Percentiles rank a stretch among this genome's conserved stretches.
phyloP scores from a whole-genome alignment of 2,797 vertebrate genomes.

The Carduelis carduelis region DNA sequence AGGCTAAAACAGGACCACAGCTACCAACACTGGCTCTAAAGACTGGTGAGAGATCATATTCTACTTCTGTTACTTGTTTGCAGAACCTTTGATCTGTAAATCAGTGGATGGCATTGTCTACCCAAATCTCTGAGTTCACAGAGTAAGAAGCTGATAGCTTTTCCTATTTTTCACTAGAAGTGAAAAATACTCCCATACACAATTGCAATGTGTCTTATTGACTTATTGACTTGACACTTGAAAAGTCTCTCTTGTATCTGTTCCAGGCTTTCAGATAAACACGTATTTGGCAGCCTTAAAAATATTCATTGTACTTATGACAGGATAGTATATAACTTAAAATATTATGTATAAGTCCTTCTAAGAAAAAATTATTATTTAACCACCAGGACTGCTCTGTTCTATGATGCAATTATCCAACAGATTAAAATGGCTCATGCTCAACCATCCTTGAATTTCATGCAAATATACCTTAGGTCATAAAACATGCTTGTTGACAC shows the following conservation, averaged over 20 bases:
- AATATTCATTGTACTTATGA: background rate
- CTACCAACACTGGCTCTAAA: constrained; percentile 31
- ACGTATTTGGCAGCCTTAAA: background rate
- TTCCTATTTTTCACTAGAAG: background rate
- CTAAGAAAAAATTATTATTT: constrained; percentile 2
- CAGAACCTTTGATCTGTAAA: background rate
- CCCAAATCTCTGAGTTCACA: background rate
- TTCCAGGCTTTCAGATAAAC: constrained; percentile 13
- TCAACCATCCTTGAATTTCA: background rate
- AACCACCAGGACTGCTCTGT: background rate
- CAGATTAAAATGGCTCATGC: background rate
- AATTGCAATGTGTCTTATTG: background rate
- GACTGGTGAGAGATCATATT: constrained; percentile 7
- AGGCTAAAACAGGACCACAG: constrained; percentile 63
- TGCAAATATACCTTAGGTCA: background rate
- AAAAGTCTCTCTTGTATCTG: background rate
- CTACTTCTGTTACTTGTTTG: constrained; percentile 12
- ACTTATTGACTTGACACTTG: background rate
- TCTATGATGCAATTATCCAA: background rate
- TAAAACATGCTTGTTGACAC: background rate
- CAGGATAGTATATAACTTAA: background rate
- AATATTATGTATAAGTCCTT: background rate
- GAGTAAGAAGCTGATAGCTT: background rate
- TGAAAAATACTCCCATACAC: background rate
- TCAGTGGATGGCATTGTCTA: background rate